Conservation (phyloP, 2,113 vertebrate genomes). For the Trogon surrucura region DNA sequence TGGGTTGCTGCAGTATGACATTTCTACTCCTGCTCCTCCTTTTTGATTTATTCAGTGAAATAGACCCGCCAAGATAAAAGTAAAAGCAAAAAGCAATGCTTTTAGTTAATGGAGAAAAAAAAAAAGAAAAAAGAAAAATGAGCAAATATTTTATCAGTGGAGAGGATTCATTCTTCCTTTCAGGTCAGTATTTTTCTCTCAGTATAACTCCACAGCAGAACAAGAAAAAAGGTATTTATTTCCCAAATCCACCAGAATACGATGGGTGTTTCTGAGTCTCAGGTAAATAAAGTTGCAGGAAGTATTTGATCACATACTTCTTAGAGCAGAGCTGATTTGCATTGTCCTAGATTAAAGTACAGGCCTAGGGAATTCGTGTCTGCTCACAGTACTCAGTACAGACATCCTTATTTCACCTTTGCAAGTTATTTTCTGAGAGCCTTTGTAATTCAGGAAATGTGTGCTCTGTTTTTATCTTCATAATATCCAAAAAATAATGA, state of each 20-base stretch:
- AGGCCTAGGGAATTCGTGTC: not conserved
- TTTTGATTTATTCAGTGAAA: not conserved
- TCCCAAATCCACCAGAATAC: not conserved
- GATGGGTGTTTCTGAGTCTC: not conserved
- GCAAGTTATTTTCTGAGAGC: not conserved
- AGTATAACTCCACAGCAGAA: not conserved
- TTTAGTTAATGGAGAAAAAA: not conserved
- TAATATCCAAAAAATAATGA: not conserved
- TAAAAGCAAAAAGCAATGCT: not conserved
- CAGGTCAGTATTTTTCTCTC: not conserved
- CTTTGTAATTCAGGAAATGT: not conserved
- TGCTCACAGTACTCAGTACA: not conserved
- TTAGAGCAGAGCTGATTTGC: slow-evolving; percentile 1
- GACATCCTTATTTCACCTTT: not conserved
- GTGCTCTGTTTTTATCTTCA: not conserved
- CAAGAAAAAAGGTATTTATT: not conserved
- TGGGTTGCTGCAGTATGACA: not conserved
- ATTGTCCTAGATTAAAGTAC: not conserved
- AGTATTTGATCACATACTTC: not conserved
- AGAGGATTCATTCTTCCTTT: not conserved
- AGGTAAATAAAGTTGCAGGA: not conserved
- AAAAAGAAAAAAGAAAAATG: not conserved
- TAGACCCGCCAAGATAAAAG: not conserved
- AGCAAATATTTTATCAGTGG: not conserved
- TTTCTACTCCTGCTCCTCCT: not conserved